Base-by-base conservation (phyloP, 2,888 invertebrate genomes). In the Cheilosia vulpina region DNA sequence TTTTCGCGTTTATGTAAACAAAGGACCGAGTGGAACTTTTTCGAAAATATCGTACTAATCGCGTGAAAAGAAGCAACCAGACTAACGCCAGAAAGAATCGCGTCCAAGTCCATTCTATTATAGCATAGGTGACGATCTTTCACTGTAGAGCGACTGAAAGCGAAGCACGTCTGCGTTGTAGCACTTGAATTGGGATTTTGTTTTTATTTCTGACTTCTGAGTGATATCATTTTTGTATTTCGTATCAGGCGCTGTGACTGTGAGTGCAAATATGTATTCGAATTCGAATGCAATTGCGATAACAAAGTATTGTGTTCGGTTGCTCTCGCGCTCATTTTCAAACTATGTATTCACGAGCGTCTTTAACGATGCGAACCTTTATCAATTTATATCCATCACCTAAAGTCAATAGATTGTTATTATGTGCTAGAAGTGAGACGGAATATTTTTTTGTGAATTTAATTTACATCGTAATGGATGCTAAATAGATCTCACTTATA, bases 1-100 rank as follows among this genome's bases (percentile, higher is more conserved):
- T 52, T 68, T 52, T 38, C 17, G 45, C 27, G 50, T 75, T 68
- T 58, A 75, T 69, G 75, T 81, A 75, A 73, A 80, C 68, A 80
- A 75, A 47, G 41, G 11, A 65, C 47, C 17, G 68, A 69, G 47
- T 34, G 50, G 45, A 63, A 71, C 17, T 24, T 68, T 75, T 69
- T 75, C 55, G 63, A 69, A 63, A 68, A 63, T 24, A 27, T 57
- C 24, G 53, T 63, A 65, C 41, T 65, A 55, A 43, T 52, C 79
- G 60, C 84, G 53, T 60, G 55, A 47, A 69, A 57, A 65, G 69
- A 76, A n/a, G 24, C 47, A 69, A 17, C 60, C n/a, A 57, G 27
- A 84, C 79, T 80, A 43, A 83, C 17, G n/a, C 13, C 47, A 31
- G 24, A 17, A 63, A 58, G 19, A 62, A 45, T 60, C 34, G 53